phyloP scores from a whole-genome alignment of 2,797 vertebrate species.

The Fratercula arctica region DNA sequence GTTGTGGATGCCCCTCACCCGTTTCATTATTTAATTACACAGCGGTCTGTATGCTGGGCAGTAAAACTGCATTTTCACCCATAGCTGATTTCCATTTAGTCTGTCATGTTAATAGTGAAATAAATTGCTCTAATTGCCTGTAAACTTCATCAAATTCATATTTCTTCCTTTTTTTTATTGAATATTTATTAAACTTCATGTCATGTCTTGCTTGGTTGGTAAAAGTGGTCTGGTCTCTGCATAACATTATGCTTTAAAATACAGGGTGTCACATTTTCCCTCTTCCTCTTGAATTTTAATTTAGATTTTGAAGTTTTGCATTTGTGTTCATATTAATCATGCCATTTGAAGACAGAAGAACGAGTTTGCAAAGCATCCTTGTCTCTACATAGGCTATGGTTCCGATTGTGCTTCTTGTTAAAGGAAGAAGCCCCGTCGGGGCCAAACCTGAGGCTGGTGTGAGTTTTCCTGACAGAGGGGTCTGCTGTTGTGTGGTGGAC shows the following conservation, averaged over 20 bases:
- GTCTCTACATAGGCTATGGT: background rate
- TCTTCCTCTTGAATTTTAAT: conserved; percentile 56
- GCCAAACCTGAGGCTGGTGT: background rate
- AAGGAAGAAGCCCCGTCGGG: rapidly evolving
- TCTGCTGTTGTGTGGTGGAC: background rate
- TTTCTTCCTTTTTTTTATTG: conserved; percentile 72
- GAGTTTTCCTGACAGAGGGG: background rate
- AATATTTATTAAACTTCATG: conserved; percentile 83
- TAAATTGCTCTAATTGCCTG: conserved; percentile 93
- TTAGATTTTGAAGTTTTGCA: conserved; percentile 34
- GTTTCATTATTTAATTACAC: conserved; percentile 68
- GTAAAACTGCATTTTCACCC: conserved; percentile 73
- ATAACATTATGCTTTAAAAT: conserved; percentile 59
- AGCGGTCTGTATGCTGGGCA: conserved; percentile 32
- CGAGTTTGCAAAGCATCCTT: background rate
- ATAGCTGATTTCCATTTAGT: conserved; percentile 81
- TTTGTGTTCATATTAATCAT: conserved; percentile 35
- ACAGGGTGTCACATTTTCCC: conserved; percentile 20
- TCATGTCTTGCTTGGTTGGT: conserved; percentile 72
- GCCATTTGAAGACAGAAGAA: background rate
- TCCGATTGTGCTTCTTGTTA: background rate
- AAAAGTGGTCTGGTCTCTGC: conserved; percentile 48
- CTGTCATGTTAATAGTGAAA: conserved; percentile 86
- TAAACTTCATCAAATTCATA: conserved; percentile 90
- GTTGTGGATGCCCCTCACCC: background rate